Percentiles rank a stretch among this genome's conserved stretches.
Evolutionary conservation across 2,888 invertebrate species (phyloP).

Genomic region (Trisateles emortualis): DNA sequence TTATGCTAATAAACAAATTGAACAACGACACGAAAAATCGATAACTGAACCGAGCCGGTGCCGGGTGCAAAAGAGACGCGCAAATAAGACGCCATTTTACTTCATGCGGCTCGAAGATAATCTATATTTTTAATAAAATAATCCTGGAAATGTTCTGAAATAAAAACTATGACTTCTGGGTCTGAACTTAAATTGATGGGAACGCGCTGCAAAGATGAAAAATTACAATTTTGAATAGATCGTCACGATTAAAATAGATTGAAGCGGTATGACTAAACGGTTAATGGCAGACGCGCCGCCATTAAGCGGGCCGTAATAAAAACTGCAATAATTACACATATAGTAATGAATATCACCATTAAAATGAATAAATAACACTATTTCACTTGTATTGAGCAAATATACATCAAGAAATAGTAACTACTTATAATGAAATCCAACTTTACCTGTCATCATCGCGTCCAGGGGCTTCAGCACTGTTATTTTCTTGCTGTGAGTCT

Average conservation of each 20-base stretch:
- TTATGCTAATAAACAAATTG: slow-evolving; percentile 47
- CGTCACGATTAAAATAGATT: slow-evolving; percentile 76
- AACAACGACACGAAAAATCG: slow-evolving; percentile 56
- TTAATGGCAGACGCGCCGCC: slow-evolving; percentile 80
- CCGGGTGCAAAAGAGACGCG: slow-evolving; percentile 80
- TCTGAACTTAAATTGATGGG: slow-evolving; percentile 67
- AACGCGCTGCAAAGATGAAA: slow-evolving; percentile 74
- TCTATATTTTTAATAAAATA: slow-evolving; percentile 67
- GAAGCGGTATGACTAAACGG: slow-evolving; percentile 65
- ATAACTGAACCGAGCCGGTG: slow-evolving; percentile 71
- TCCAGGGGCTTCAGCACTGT: slow-evolving; percentile 91
- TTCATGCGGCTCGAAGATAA: slow-evolving; percentile 78
- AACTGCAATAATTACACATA: slow-evolving; percentile 66
- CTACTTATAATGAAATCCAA: slow-evolving; percentile 46
- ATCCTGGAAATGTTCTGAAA: slow-evolving; percentile 76
- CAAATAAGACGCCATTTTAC: slow-evolving; percentile 85
- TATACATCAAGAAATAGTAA: slow-evolving; percentile 15
- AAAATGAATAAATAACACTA: slow-evolving; percentile 34
- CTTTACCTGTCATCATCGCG: slow-evolving; percentile 93
- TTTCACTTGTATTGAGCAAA: slow-evolving; percentile 25
- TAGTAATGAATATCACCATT: slow-evolving; percentile 40
- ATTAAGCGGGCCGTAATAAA: slow-evolving; percentile 68
- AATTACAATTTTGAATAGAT: slow-evolving; percentile 80
- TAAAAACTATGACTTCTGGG: slow-evolving; percentile 76
- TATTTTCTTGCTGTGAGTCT: slow-evolving; percentile 90